Conservation (phyloP, 2,888 invertebrate species). For the Tineola bisselliella region DNA sequence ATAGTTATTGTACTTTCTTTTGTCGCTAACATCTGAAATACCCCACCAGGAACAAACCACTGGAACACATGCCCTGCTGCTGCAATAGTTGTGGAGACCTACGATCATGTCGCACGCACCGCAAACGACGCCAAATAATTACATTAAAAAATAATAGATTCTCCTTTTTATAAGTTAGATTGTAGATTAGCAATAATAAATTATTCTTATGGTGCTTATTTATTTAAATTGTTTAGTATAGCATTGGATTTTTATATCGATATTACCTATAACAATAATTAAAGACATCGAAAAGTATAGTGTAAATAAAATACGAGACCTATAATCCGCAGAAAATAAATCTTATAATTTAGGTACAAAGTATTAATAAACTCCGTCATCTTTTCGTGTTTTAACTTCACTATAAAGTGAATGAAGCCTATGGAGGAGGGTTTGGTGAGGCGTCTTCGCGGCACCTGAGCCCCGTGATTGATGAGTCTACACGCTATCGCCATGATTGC, state of each 20-base stretch:
- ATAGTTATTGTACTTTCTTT: neutral
- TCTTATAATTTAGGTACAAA: too few species aligned
- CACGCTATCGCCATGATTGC: conserved; percentile 51
- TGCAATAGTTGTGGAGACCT: neutral
- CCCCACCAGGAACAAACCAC: neutral
- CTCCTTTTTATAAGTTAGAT: too few species aligned
- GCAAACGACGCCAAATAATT: neutral
- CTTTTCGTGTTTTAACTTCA: neutral
- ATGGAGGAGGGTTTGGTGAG: conserved; percentile 14
- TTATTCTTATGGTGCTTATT: too few species aligned
- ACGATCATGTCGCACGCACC: conserved; percentile 5
- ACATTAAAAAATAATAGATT: neutral
- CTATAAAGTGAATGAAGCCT: neutral
- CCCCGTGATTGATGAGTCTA: conserved; percentile 57
- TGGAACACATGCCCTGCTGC: conserved; percentile 11
- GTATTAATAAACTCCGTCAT: neutral
- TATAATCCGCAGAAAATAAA: too few species aligned
- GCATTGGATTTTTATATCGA: too few species aligned
- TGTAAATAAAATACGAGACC: too few species aligned
- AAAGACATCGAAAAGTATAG: too few species aligned
- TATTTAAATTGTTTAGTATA: too few species aligned
- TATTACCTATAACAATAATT: too few species aligned
- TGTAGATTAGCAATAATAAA: too few species aligned
- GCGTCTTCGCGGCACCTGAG: conserved; percentile 44
- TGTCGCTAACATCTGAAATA: neutral